Base-by-base conservation (phyloP, 2,113 vertebrate genomes). In the Pedionomus torquatus region DNA sequence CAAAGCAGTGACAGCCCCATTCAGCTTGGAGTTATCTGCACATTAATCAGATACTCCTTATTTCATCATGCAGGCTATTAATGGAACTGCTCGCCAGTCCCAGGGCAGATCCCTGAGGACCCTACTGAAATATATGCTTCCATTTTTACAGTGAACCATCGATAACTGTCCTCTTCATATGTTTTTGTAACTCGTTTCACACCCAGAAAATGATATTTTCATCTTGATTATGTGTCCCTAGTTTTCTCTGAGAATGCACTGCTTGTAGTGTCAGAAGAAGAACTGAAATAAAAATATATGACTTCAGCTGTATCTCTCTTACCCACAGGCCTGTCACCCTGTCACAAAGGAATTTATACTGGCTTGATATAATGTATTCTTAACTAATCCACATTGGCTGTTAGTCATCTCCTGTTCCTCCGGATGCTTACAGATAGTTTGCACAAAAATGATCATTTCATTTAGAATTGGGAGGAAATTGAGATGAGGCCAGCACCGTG, bases 291-390 rank as follows among this genome's bases (percentile, higher is more conserved):
- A 87, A 91, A 95, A 93, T 84, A 68, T 43, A 71, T 95, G 4
- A 79, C 65, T 94, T 96, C 72, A 91, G 14, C 81, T 87, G 14
- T 76, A 92, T 82, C 60, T 86, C 5, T 87, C 16, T 87, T 84
- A 48, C n/a, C 80, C 76, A 57, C 11, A 39, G 13, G 33, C 71
- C 31, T 93, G 54, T 87, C 69, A 91, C 30, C 39, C 83, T 83
- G 55, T 84, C 89, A 93, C 52, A 75, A 75, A 76, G 30, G 48
- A 79, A 91, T 95, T 94, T 91, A 43, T 83, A 91, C 75, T 83
- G 43, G 6, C 39, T 94, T 64, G 41, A 83, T 48, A 84, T 87
- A 89, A 87, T 96, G 94, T 94, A 87, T 92, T 93, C 76, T 74
- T 69, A 90, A 74, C 46, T 92, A 93, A 96, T 96, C 71, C 75